Evolutionary conservation across 2,113 vertebrate species (phyloP), one percentile per base, ranked within the genome.

Genomic region (Ciconia maguari): DNA sequence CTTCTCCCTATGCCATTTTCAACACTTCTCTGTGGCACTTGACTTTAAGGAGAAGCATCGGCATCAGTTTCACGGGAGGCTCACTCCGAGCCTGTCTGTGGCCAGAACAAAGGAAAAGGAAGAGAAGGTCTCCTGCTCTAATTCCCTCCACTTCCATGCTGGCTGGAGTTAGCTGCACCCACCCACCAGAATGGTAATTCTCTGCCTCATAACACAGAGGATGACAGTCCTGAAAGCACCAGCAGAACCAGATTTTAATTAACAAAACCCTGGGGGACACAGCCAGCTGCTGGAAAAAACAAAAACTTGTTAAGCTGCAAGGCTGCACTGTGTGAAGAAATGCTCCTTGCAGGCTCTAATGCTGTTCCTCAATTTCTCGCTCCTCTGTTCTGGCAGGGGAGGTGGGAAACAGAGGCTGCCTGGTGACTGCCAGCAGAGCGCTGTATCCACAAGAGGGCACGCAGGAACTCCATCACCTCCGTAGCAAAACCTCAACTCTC

Each of bases 211-310:
- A 94, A 92, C 91, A 64, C 94, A 94, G 95, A 92, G 57, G 52
- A 96, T 75, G 77, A 68, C 51, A 84, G 86, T 65, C 80, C 89
- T 82, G 86, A 90, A 93, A 96, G 92, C 86, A 79, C 55, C 88
- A 94, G 76, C 69, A 96, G 94, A 96, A 94, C 74, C 86, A 41
- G 71, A 95, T 75, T 95, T 96, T 95, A 94, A 94, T 97, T 95
- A 94, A 90, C 86, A 93, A 94, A 96, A 71, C 96, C 88, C 88
- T 89, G 70, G 89, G 88, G 95, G 88, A 87, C 64, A 60, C 69
- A 96, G 86, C 79, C 96, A 97, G 94, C 90, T 96, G 96, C 93
- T 81, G 82, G 92, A 30, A 32, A 82, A 84, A 68, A 34, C 42
- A 66, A 30, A 60, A 87, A 78, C 54, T 51, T 70, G 92, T 81